Conservation (phyloP, 2,888 invertebrate species). For the Drosophila picticornis region DNA sequence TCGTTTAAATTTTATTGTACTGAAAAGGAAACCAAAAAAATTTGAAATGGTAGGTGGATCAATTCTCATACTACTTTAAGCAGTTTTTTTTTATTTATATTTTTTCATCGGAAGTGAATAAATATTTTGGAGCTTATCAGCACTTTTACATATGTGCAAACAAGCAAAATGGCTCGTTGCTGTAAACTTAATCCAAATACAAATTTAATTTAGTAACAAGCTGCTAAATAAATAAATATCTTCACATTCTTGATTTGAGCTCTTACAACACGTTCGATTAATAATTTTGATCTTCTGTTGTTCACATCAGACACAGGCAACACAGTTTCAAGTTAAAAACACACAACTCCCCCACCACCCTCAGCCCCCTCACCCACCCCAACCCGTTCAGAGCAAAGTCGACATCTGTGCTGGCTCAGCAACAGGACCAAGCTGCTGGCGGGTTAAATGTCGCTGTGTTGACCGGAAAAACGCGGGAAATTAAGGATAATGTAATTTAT, state of each 20-base stretch:
- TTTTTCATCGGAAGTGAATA: neutral
- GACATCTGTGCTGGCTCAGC: constrained; percentile 62
- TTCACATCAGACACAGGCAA: neutral
- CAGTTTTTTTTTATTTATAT: too few species aligned
- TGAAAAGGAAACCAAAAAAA: neutral
- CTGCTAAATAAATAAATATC: neutral
- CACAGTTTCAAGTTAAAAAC: neutral
- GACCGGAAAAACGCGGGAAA: constrained; percentile 80
- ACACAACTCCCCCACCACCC: neutral
- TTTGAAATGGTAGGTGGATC: neutral
- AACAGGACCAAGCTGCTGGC: constrained; percentile 61
- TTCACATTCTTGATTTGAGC: neutral
- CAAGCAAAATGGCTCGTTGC: neutral
- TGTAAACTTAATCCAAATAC: neutral
- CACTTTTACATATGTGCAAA: neutral
- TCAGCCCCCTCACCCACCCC: too few species aligned
- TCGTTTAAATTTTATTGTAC: neutral
- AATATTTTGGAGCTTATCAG: neutral
- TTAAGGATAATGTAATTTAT: constrained; percentile 81
- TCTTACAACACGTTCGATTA: neutral
- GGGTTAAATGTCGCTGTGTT: constrained; percentile 74
- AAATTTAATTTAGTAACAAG: neutral
- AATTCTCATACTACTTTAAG: too few species aligned
- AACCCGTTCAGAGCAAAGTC: neutral
- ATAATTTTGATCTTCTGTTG: neutral